phyloP scores from a whole-genome alignment of 2,888 invertebrate species.

The Chymomyza amoena region DNA sequence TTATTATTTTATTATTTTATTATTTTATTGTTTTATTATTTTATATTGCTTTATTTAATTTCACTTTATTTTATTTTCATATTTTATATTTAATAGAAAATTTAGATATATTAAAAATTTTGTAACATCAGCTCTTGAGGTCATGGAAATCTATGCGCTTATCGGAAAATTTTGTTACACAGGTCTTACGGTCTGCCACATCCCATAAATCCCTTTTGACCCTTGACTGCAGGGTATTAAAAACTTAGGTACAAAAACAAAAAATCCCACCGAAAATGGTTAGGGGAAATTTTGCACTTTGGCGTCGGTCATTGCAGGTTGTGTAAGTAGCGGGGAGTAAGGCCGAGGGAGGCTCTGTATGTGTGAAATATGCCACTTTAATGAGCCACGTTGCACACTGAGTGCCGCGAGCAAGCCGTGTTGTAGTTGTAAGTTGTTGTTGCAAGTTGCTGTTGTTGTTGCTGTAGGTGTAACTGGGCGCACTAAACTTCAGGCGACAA shows the following conservation, averaged over 20 bases:
- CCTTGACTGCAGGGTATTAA: slow-evolving; percentile 7
- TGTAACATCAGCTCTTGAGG: no score
- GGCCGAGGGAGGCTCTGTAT: slow-evolving; percentile 55
- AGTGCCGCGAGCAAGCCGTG: slow-evolving; percentile 41
- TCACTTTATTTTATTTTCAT: no score
- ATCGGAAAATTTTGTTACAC: no score
- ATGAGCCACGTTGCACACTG: slow-evolving; percentile 65
- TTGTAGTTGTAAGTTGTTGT: not conserved
- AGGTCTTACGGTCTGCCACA: no score
- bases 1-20: no score
- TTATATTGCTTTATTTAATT: no score
- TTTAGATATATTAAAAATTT: no score
- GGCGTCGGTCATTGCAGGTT: not conserved
- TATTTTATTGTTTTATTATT: no score
- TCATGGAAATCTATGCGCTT: no score
- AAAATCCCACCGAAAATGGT: not conserved
- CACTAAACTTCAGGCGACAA: slow-evolving; percentile 51
- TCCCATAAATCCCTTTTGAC: no score
- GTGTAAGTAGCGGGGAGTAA: not conserved
- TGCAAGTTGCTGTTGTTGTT: not conserved
- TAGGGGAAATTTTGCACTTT: slow-evolving; percentile 22
- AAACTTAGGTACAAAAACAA: not conserved
- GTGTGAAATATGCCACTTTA: slow-evolving; percentile 71
- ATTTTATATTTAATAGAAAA: no score
- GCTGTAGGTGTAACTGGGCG: slow-evolving; percentile 60